Conservation (phyloP, 2,888 invertebrate species). For the Scelioninae gen. 2 region DNA sequence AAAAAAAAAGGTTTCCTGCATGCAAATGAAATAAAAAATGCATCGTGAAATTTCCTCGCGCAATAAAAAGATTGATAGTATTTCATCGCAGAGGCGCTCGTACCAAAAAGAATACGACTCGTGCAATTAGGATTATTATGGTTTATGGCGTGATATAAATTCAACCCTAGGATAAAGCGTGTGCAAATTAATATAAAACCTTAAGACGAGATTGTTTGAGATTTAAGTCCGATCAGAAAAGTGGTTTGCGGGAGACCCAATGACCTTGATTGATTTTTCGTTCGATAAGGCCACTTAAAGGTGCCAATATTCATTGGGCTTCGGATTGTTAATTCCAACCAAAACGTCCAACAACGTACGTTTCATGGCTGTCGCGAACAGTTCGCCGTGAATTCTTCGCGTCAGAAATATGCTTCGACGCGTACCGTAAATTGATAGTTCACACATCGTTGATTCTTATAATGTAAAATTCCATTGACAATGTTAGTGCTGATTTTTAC, state of each 20-base stretch:
- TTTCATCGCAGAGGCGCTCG: conserved; percentile 24
- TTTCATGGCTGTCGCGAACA: conserved; percentile 13
- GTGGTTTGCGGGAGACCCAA: conserved; percentile 21
- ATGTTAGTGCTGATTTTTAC: no score
- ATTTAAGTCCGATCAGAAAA: conserved; percentile 12
- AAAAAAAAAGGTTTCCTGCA: not conserved
- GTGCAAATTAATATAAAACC: conserved; percentile 34
- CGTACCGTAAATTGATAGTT: not conserved
- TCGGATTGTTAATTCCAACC: conserved; percentile 17
- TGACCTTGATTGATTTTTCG: conserved; percentile 24
- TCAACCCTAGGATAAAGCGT: conserved; percentile 19
- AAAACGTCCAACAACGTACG: conserved; percentile 20
- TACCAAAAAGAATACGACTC: conserved; percentile 17
- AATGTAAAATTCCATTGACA: conserved; percentile 9
- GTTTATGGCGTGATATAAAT: conserved; percentile 34
- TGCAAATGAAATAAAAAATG: conserved; percentile 21
- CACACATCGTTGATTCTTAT: not conserved
- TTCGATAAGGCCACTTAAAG: conserved; percentile 5
- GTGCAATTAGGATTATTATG: conserved; percentile 29
- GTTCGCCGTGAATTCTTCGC: conserved; percentile 3
- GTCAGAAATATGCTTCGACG: not conserved
- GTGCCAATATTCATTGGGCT: conserved; percentile 20
- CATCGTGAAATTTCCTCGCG: conserved; percentile 31
- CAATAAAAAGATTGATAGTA: conserved; percentile 39
- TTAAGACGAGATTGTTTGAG: conserved; percentile 16